phyloP scores from a whole-genome alignment of 2,113 vertebrate species.

The Regulus satrapa region DNA sequence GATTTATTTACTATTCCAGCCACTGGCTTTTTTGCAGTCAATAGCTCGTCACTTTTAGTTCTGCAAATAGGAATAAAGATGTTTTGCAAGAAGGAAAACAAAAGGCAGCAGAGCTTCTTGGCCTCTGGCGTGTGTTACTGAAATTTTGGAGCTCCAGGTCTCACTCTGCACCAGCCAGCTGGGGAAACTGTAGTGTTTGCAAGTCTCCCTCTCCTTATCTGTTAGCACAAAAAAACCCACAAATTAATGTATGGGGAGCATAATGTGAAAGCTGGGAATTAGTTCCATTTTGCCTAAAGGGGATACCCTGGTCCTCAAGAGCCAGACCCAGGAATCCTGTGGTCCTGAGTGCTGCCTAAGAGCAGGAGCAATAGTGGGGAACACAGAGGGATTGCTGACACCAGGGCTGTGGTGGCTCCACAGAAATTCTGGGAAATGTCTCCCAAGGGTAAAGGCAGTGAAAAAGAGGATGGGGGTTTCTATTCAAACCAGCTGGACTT shows the following conservation, averaged over 20 bases:
- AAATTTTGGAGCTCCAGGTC: not conserved
- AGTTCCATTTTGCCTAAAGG: not conserved
- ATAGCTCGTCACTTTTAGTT: not conserved
- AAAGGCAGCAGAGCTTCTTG: not conserved
- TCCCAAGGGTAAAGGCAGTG: not conserved
- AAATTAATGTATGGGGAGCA: not conserved
- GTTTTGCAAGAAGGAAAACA: not conserved
- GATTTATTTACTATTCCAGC: slow-evolving; percentile 33
- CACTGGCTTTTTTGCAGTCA: not conserved
- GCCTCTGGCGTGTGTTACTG: not conserved
- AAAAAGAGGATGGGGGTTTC: not conserved
- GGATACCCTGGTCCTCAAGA: not conserved
- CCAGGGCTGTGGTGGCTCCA: accelerated
- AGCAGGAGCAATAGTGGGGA: not conserved
- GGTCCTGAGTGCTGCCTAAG: not conserved
- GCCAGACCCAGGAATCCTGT: accelerated
- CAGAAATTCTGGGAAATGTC: not conserved
- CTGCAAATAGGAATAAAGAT: not conserved
- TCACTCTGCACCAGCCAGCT: not conserved
- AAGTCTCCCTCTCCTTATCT: not conserved
- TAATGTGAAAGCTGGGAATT: not conserved
- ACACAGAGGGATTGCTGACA: not conserved
- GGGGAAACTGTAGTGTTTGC: not conserved
- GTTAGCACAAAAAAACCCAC: not conserved
- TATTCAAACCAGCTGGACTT: not conserved